Base-by-base conservation (phyloP, 2,888 invertebrate species). In the Embidobia sp. region DNA sequence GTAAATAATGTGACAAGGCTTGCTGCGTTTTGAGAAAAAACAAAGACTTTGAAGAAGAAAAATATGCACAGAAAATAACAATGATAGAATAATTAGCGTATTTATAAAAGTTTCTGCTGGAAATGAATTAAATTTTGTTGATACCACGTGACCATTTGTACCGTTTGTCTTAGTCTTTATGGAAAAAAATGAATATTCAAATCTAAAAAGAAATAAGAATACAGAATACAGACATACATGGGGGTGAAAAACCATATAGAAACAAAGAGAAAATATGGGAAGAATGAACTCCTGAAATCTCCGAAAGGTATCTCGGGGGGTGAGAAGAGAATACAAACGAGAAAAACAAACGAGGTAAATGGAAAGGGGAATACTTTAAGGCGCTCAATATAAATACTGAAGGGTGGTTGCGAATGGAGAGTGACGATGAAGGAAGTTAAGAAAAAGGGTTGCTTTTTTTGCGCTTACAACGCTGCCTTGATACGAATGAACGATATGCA, bases 381-480 rank as follows among this genome's bases (percentile, higher is more conserved):
- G 87, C 89, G 89, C 88, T 89, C 89, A 88, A 89, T 89, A 87
- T 87, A 87, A 86, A 87, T 87, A 85, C 86, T 85, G 80, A 77
- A 79, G 82, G 80, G 79, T 66, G 78, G 80, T 66, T 69, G 75
- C 67, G 78, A 78, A 72, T 74, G 76, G 78, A 74, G 78, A 75
- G 76, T 69, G 70, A 73, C 73, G 69, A 53, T 44, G 64, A 81
- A 83, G 85, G 82, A 85, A 85, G 82, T 83, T 85, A 86, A 86
- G 88, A 89, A 88, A 89, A 89, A 89, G 89, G 89, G 89, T 89
- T 89, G 86, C 86, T 85, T 85, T 86, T 86, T 88, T 85, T 83
- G 83, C 85, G 82, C 84, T 85, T 86, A 85, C 85, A 82, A 84
- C 85, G 80, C 80, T 67, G 70, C 67, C 63, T 66, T 61, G 72